Evolutionary conservation across 2,113 vertebrate species (phyloP), one percentile per base, ranked within the genome.

Genomic region (Prinia subflava): DNA sequence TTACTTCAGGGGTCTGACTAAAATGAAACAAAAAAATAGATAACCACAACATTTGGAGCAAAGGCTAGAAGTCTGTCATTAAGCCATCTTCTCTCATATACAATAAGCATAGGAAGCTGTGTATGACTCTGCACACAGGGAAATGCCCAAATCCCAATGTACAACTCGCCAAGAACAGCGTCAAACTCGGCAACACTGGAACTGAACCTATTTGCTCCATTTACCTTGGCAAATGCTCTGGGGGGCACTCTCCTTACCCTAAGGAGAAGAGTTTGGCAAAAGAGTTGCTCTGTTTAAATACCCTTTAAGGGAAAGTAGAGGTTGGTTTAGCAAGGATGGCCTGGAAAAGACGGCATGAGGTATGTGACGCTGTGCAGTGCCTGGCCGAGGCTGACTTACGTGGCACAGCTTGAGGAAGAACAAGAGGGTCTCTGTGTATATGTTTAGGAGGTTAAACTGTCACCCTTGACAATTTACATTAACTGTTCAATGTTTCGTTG

Each of bases 1-100:
- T 94, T 96, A 97, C 68, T 95, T 91, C 89, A 90, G 90, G 91
- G 89, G 92, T 92, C 92, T 92, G 85, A 77, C 78, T 86, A 81
- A 95, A 95, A 78, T 46, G 65, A 87, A 96, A 89, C 74, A 83
- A 74, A 87, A 92, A 94, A 92, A 74, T 3, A 90, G 73, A 94
- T 95, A 83, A 79, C 86, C 89, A 87, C 83, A 92, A 92, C 82
- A 91, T 95, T 92, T 73, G 41, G 49, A 83, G 83, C 71, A 94
- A 93, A 96, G 82, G 79, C 91, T 95, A 74, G 27, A 88, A 95
- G 92, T 78, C 85, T 94, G 60, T 78, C 59, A 46, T 71, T 91
- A 89, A 87, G 62, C 63, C 15, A 1, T 57, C 73, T 69, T 84
- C 74, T 74, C 47, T 55, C 56, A 63, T 3, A 9, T 50, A 76